These are phyloP conservation scores for Pseudopleuronectes americanus DNA, from an alignment of 2,797 vertebrate genomes.

Conservation along the genomic window DNA sequence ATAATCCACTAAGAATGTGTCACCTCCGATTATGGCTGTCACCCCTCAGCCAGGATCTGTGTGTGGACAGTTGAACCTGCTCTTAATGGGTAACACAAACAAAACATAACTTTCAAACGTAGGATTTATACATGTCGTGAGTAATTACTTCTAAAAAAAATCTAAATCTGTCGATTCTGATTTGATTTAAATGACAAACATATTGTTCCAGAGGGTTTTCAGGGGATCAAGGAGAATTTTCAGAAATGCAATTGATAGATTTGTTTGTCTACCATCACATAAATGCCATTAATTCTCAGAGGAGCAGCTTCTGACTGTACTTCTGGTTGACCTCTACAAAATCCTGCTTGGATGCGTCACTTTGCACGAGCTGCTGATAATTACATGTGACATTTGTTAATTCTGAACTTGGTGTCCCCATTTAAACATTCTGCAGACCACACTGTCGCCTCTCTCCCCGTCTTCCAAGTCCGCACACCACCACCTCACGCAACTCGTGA, in stretches of 20 bases:
- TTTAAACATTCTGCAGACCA: slow-evolving; percentile 26
- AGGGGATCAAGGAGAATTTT: slow-evolving; percentile 11
- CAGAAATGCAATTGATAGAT: slow-evolving; percentile 20
- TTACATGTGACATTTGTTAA: slow-evolving; percentile 38
- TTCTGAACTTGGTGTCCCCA: slow-evolving; percentile 30
- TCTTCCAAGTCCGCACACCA: slow-evolving; percentile 18
- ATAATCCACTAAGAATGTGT: slow-evolving; percentile 73
- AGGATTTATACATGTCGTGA: slow-evolving; percentile 7
- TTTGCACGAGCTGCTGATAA: slow-evolving; percentile 19
- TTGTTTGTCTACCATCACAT: slow-evolving; percentile 11
- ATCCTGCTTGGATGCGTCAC: slow-evolving; percentile 6
- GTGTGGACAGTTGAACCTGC: slow-evolving; percentile 62
- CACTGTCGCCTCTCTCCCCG: slow-evolving; percentile 1
- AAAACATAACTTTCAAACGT: slow-evolving; percentile 18
- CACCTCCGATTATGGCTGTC: slow-evolving; percentile 68
- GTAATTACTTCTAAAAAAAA: too few species aligned
- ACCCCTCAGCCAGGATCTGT: slow-evolving; percentile 61
- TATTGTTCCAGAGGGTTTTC: slow-evolving; percentile 17
- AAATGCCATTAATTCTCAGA: slow-evolving; percentile 17
- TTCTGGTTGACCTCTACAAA: slow-evolving; percentile 28
- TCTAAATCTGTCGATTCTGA: too few species aligned
- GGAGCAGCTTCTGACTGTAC: slow-evolving; percentile 26
- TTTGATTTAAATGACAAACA: too few species aligned
- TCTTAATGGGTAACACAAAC: slow-evolving; percentile 46
- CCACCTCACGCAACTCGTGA: slow-evolving; percentile 15